Base-by-base conservation (phyloP, 2,888 invertebrate genomes). In the Meta bourneti region DNA sequence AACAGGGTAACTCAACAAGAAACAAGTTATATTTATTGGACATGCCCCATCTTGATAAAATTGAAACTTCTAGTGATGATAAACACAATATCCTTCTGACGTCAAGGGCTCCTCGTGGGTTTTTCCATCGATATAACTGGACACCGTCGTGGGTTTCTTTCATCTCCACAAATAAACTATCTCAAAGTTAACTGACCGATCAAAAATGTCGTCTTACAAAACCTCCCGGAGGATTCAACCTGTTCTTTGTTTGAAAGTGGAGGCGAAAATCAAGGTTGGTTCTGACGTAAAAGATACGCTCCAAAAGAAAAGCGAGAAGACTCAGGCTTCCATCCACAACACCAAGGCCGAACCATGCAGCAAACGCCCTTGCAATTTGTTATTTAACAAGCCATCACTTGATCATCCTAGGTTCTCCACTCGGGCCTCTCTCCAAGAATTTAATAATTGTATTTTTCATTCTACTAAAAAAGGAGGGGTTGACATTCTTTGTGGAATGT, bases 121-220 rank as follows among this genome's bases (percentile, higher is more conserved):
- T 34, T 34, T 34, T 4, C 34, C 34, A 34, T 34, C 34, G 34
- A 34, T 34, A 34, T 34, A 34, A 34, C 34, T 34, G 34, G 1
- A 34, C 34, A 34, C 61, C 61, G 8, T 61, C 61, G 5, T 9
- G 61, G 61, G 61, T 61, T 61, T 9, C 61, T 16, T 6, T 9
- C 7, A 19, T 11, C 77, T 77, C 49, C 77, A 13, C n/a, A 20
- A 20, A 51, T 49, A 77, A 51, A 49, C 61, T n/a, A 49, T 49
- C 77, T 13, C n/a, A 74, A 77, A 77, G 77, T 77, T 77, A 49
- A 77, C 77, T 77, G 77, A 77, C 77, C 77, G 77, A 77, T n/a
- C 51, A 77, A 49, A 77, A 77, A 77, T 77, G 77, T 51, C 51
- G 77, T 20, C 49, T 49, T 34, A 13, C 16, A 77, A 77, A 77